These are phyloP conservation scores for Selene dorsalis DNA, from an alignment of 2,797 vertebrate genomes.

Conservation along the genomic window DNA sequence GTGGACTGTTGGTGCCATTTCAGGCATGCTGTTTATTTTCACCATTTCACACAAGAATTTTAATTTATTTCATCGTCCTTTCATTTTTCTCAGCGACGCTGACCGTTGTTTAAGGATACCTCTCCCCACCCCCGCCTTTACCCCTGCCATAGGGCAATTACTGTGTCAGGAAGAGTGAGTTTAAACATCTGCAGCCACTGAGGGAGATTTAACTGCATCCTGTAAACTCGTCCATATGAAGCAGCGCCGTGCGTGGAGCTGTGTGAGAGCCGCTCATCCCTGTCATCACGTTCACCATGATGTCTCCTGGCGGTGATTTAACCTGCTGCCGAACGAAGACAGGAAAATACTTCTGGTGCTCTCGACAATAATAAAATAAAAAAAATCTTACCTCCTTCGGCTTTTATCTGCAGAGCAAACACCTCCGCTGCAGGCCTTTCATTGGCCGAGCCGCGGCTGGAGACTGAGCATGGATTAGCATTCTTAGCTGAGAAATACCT, in stretches of 20 bases:
- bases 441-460: constrained; percentile 79
- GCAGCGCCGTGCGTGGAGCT: not conserved
- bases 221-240: constrained; percentile 69
- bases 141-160: constrained; percentile 85
- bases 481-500: constrained; percentile 89
- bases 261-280: constrained; percentile 16
- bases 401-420: constrained; percentile 36
- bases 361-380: constrained; percentile 2
- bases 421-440: constrained; percentile 74
- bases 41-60: constrained; percentile 96
- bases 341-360: constrained; percentile 18
- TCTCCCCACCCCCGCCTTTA: constrained; percentile 25
- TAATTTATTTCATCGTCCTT: constrained; percentile 96
- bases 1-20: constrained; percentile 92
- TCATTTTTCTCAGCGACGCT: constrained; percentile 74
- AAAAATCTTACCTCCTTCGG: constrained; percentile 11
- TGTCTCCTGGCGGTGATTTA: constrained; percentile 1
- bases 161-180: constrained; percentile 92
- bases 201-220: constrained; percentile 84
- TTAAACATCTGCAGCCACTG: constrained; percentile 89
- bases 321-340: constrained; percentile 2
- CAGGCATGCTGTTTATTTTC: constrained; percentile 98
- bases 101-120: constrained; percentile 88
- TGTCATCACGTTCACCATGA: constrained; percentile 10
- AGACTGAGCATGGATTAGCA: constrained; percentile 85